phyloP scores from a whole-genome alignment of 2,888 invertebrate species.

The Andrena camellia region DNA sequence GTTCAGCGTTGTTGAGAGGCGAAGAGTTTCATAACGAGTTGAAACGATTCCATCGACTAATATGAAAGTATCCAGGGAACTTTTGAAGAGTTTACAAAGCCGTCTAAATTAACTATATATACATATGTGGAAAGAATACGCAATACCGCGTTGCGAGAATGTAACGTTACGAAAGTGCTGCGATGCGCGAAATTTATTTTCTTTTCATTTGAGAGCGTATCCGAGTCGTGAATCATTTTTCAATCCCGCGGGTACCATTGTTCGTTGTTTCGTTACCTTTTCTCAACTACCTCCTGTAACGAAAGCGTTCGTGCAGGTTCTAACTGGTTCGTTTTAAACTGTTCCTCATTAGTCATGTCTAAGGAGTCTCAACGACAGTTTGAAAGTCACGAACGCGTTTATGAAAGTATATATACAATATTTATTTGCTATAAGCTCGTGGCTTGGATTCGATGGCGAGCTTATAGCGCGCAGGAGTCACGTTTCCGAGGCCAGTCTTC shows the following conservation, averaged over 20 bases:
- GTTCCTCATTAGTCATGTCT: not conserved
- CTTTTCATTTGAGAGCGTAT: not conserved
- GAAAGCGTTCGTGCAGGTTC: slow-evolving; percentile 3
- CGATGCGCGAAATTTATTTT: not conserved
- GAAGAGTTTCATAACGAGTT: slow-evolving; percentile 37
- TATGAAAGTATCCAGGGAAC: slow-evolving; percentile 44
- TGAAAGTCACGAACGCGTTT: not conserved
- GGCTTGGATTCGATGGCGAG: not conserved
- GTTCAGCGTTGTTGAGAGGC: slow-evolving; percentile 7
- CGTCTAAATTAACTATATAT: slow-evolving; percentile 22
- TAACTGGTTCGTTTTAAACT: not conserved
- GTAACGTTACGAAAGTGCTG: not conserved
- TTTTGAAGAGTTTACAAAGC: slow-evolving; percentile 44
- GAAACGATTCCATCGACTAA: slow-evolving; percentile 26
- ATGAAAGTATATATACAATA: slow-evolving; percentile 5
- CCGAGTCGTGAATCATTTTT: not conserved
- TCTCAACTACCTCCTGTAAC: slow-evolving; percentile 9
- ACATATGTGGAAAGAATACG: not conserved
- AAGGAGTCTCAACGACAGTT: not conserved
- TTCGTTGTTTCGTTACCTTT: not conserved
- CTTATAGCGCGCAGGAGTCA: not conserved
- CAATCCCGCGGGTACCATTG: not conserved
- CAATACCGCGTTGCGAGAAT: not conserved
- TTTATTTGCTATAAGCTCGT: not conserved
- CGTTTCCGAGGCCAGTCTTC: too few species aligned